Percentiles rank a stretch among this genome's conserved stretches.
Conservation (phyloP, 2,888 invertebrate species). For the Macrosoma leucophasiata region DNA sequence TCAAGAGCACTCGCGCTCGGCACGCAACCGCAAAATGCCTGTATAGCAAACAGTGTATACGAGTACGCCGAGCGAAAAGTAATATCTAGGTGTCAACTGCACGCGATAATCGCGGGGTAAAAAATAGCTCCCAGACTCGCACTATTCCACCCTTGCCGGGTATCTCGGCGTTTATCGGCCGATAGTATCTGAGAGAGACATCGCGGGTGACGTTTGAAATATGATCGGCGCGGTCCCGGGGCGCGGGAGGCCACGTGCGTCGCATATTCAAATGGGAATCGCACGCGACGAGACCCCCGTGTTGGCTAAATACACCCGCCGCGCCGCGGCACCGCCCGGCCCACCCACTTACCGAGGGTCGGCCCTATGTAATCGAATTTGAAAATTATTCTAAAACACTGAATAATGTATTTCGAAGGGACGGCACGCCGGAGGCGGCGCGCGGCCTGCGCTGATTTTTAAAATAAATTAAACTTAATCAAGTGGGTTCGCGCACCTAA, state of each 20-base stretch:
- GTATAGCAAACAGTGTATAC: conserved; percentile 24
- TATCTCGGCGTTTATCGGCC: conserved; percentile 69
- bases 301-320: conserved; percentile 76
- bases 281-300: conserved; percentile 72
- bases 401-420: conserved; percentile 74
- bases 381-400: conserved; percentile 77
- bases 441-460: conserved; percentile 66
- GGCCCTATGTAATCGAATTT: conserved; percentile 76
- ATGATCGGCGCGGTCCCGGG: conserved; percentile 70
- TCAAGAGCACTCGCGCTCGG: conserved; percentile 46
- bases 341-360: conserved; percentile 66
- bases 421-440: conserved; percentile 63
- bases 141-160: conserved; percentile 68
- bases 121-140: conserved; percentile 57
- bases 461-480: conserved; percentile 76
- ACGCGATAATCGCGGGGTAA: conserved; percentile 71
- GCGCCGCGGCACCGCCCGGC: conserved; percentile 35
- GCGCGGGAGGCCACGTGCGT: conserved; percentile 67
- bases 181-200: conserved; percentile 76
- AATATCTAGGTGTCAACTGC: conserved; percentile 75
- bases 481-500: conserved; percentile 75
- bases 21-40: conserved; percentile 50
- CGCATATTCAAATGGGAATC: conserved; percentile 74
- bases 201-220: conserved; percentile 75
- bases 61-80: conserved; percentile 51